A percentile compares a stretch with the other conserved stretches of the same genome.
phyloP scores from a whole-genome alignment of 2,888 invertebrate species.

The Drosophila cognata region DNA sequence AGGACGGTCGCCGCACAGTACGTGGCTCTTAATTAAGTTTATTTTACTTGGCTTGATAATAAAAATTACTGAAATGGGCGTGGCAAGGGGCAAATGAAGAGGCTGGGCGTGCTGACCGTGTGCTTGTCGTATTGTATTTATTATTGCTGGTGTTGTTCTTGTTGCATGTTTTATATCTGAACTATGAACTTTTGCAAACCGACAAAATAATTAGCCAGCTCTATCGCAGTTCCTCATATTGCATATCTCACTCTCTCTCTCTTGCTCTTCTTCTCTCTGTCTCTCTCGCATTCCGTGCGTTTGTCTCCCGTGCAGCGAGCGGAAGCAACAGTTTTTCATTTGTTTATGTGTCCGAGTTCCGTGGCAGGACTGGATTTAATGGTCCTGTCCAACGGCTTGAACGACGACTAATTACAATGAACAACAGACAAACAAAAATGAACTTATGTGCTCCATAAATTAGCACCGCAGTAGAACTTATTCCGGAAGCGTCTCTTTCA shows the following conservation, averaged over 20 bases:
- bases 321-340: conserved; percentile 80
- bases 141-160: conserved; percentile 40
- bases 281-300: background rate
- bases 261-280: background rate
- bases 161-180: conserved; percentile 59
- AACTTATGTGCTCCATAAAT: conserved; percentile 81
- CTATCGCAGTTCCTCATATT: conserved; percentile 18
- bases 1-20: conserved; percentile 30
- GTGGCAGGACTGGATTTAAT: conserved; percentile 65
- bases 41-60: conserved; percentile 71
- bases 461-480: conserved; percentile 64
- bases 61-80: conserved; percentile 66
- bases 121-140: conserved; percentile 51
- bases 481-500: conserved; percentile 40
- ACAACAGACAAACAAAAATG: conserved; percentile 71
- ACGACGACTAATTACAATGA: conserved; percentile 76
- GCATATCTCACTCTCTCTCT: background rate
- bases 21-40: conserved; percentile 74
- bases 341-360: conserved; percentile 59
- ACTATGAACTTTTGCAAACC: conserved; percentile 78
- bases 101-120: conserved; percentile 34
- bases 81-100: conserved; percentile 9
- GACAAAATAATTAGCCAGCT: conserved; percentile 78
- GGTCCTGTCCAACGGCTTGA: conserved; percentile 71
- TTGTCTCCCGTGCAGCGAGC: conserved; percentile 36